These are phyloP conservation scores for Sycobia sp. DNA, from an alignment of 1,140 invertebrate species.

Conservation along the genomic window DNA sequence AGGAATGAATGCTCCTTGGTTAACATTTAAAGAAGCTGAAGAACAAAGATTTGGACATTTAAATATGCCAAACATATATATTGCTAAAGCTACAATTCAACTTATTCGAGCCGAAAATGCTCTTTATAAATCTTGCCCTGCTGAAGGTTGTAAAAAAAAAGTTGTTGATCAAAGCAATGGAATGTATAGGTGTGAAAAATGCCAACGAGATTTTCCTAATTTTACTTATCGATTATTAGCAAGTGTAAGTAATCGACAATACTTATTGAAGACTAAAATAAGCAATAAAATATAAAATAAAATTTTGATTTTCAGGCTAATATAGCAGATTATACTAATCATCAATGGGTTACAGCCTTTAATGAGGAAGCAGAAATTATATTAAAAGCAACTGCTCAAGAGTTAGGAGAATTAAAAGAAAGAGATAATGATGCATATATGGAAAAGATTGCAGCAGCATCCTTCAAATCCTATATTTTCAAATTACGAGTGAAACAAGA, in stretches of 20 bases:
- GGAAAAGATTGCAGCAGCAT: constrained; percentile 72
- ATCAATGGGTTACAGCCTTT: constrained; percentile 89
- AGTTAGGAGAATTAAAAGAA: constrained; percentile 74
- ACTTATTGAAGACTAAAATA: constrained; percentile 2
- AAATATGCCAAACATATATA: constrained; percentile 82
- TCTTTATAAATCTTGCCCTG: constrained; percentile 89
- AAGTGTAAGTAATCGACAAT: constrained; percentile 74
- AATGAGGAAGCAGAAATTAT: constrained; percentile 84
- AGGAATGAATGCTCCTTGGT: constrained; percentile 54
- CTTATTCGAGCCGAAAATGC: constrained; percentile 78
- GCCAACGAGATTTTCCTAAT: constrained; percentile 79
- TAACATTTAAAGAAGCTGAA: constrained; percentile 76
- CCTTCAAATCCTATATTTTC: constrained; percentile 82
- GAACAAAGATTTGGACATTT: constrained; percentile 67
- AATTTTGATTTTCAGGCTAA: constrained; percentile 64
- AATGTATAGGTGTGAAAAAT: constrained; percentile 93
- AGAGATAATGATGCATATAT: constrained; percentile 66
- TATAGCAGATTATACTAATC: constrained; percentile 80
- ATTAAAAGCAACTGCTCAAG: constrained; percentile 76
- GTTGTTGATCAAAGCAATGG: constrained; percentile 86
- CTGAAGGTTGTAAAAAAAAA: constrained; percentile 90
- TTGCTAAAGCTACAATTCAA: constrained; percentile 71
- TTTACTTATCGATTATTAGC: constrained; percentile 87
- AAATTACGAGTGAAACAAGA: constrained; percentile 87
- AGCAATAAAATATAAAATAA: constrained; percentile 6